phyloP scores from a whole-genome alignment of 2,888 invertebrate genomes.

The Spisula subtruncata region DNA sequence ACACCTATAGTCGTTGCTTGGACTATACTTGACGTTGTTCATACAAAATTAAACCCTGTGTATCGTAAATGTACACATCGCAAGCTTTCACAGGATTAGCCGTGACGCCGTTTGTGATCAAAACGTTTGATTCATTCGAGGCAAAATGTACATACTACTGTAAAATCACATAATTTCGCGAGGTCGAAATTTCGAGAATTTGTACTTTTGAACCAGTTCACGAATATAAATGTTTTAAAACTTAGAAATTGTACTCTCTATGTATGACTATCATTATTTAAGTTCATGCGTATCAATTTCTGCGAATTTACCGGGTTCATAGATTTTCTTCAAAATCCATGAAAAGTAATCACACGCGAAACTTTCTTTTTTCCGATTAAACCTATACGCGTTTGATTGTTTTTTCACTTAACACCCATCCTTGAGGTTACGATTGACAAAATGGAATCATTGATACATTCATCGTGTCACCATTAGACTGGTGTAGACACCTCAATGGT shows the following conservation, averaged over 20 bases:
- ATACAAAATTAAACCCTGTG: constrained; percentile 25
- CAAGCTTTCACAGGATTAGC: constrained; percentile 38
- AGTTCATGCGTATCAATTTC: too few relatives aligned
- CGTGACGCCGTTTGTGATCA: constrained; percentile 35
- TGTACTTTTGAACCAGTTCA: too few relatives aligned
- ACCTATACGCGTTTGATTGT: constrained; percentile 21
- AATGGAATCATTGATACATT: constrained; percentile 25
- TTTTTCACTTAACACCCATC: constrained; percentile 12
- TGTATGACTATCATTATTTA: too few relatives aligned
- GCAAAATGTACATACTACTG: background rate
- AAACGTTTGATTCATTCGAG: constrained; percentile 22
- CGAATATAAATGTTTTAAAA: too few relatives aligned
- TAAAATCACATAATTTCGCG: background rate
- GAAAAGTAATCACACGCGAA: too few relatives aligned
- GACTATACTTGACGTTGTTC: background rate
- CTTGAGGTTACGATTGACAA: background rate
- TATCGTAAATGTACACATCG: constrained; percentile 40
- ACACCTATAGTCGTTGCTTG: background rate
- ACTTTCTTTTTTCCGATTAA: too few relatives aligned
- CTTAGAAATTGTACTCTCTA: too few relatives aligned
- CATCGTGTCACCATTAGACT: background rate
- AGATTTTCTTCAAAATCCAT: too few relatives aligned
- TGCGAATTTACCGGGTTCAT: too few relatives aligned
- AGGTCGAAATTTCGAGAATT: too few relatives aligned
- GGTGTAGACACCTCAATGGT: too few relatives aligned